Conservation (phyloP, 2,888 invertebrate genomes). For the Liposcelis brunnea region DNA sequence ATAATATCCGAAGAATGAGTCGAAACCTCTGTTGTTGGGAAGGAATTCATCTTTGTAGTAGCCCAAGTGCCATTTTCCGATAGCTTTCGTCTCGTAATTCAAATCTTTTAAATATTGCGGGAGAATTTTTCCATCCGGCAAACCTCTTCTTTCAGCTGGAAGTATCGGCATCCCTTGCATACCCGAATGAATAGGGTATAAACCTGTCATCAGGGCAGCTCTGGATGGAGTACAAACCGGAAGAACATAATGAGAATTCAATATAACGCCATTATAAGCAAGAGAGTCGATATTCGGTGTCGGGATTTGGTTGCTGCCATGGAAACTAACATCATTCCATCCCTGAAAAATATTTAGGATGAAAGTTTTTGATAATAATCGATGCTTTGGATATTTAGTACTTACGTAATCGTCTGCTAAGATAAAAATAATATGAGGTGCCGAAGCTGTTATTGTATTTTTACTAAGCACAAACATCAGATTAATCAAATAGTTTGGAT, state of each 20-base stretch:
- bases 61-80: conserved; percentile 88
- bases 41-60: conserved; percentile 51
- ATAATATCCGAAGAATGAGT: conserved; percentile 62
- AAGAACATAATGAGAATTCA: conserved; percentile 73
- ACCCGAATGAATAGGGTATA: conserved; percentile 69
- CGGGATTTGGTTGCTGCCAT: conserved; percentile 69
- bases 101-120: conserved; percentile 45
- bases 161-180: conserved; percentile 53
- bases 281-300: conserved; percentile 82
- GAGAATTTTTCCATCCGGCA: conserved; percentile 51
- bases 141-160: conserved; percentile 49
- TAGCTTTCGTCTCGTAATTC: conserved; percentile 63
- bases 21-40: conserved; percentile 60
- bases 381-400: too few species aligned
- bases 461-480: too few species aligned
- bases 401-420: too few species aligned
- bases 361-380: too few species aligned
- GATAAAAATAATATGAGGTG: too few species aligned
- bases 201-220: conserved; percentile 64
- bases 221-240: conserved; percentile 76
- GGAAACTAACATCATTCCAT: conserved; percentile 83
- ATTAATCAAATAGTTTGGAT: too few species aligned
- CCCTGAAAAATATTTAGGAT: conserved; percentile 39
- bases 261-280: conserved; percentile 65
- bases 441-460: too few species aligned